phyloP scores from a whole-genome alignment of 2,888 invertebrate species.

The Augochlorella aurata region DNA sequence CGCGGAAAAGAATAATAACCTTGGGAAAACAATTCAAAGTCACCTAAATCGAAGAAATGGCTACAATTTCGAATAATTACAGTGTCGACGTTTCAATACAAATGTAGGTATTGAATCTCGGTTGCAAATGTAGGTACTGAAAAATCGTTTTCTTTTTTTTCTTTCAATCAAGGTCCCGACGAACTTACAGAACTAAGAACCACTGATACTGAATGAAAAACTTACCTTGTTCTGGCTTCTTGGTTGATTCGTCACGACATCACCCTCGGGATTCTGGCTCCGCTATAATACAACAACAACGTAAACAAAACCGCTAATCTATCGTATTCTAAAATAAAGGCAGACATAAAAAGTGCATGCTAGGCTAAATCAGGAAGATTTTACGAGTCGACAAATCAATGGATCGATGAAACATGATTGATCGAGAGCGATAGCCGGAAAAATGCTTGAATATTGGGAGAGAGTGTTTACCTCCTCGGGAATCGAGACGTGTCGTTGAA shows the following conservation, averaged over 20 bases:
- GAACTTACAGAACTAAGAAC: slow-evolving; percentile 43
- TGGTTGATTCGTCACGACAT: slow-evolving; percentile 80
- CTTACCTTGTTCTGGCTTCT: slow-evolving; percentile 78
- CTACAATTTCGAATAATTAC: too few relatives aligned
- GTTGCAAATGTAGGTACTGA: not conserved
- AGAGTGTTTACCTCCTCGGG: slow-evolving; percentile 2
- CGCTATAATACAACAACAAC: slow-evolving; percentile 82
- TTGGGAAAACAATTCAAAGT: too few relatives aligned
- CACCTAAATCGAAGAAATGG: too few relatives aligned
- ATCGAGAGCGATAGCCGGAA: slow-evolving; percentile 7
- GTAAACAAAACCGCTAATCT: slow-evolving; percentile 81
- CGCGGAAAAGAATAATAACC: too few relatives aligned
- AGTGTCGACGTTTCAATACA: not conserved
- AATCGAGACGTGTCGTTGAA: slow-evolving; percentile 5
- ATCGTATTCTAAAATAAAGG: slow-evolving; percentile 65
- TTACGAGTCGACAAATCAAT: slow-evolving; percentile 23
- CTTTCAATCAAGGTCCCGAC: not conserved
- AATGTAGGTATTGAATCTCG: too few relatives aligned
- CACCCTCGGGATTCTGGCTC: slow-evolving; percentile 78
- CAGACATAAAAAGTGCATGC: slow-evolving; percentile 54
- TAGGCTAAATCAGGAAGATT: slow-evolving; percentile 41
- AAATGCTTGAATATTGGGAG: not conserved
- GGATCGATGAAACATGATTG: slow-evolving; percentile 23
- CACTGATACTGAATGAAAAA: slow-evolving; percentile 57
- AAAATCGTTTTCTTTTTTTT: not conserved